These are phyloP conservation scores for Odobenus rosmarus DNA, from an alignment of 2,113 vertebrate genomes.

Conservation along the genomic window DNA sequence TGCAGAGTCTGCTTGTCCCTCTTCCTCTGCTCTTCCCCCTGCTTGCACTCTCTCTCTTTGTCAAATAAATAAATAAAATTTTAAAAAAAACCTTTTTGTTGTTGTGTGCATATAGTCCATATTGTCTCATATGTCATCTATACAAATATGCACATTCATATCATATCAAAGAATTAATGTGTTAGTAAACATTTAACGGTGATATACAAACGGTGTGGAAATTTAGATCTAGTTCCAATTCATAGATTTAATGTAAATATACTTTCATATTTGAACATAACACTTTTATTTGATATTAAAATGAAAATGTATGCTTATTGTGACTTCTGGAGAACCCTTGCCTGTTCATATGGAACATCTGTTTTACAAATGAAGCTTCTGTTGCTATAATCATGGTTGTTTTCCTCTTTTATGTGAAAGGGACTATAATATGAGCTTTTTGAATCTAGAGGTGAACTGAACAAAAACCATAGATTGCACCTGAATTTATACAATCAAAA, in stretches of 20 bases:
- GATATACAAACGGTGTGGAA: conserved; percentile 37
- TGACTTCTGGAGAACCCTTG: conserved; percentile 62
- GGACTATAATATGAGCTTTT: background rate
- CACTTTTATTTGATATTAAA: conserved; percentile 56
- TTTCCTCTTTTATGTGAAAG: conserved; percentile 28
- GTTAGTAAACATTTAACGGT: background rate
- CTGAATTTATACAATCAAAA: conserved; percentile 25
- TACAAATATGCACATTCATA: background rate
- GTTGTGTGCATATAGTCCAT: background rate
- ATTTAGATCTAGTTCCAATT: conserved; percentile 26
- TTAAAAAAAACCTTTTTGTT: background rate
- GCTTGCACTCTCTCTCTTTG: background rate
- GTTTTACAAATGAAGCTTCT: conserved; percentile 55
- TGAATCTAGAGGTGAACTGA: conserved; percentile 5
- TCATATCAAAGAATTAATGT: background rate
- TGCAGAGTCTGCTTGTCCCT: background rate
- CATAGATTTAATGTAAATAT: conserved; percentile 68
- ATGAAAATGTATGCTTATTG: conserved; percentile 69
- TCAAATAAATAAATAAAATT: background rate
- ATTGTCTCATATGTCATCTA: background rate
- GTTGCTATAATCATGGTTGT: background rate
- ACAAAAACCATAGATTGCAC: background rate
- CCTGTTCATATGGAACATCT: conserved; percentile 61
- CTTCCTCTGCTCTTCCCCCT: background rate
- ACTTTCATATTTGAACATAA: conserved; percentile 63